A percentile compares a stretch with the other conserved stretches of the same genome.
These are phyloP conservation scores for Coilia nasus DNA, from an alignment of 2,797 vertebrate species.

Conservation along the genomic window DNA sequence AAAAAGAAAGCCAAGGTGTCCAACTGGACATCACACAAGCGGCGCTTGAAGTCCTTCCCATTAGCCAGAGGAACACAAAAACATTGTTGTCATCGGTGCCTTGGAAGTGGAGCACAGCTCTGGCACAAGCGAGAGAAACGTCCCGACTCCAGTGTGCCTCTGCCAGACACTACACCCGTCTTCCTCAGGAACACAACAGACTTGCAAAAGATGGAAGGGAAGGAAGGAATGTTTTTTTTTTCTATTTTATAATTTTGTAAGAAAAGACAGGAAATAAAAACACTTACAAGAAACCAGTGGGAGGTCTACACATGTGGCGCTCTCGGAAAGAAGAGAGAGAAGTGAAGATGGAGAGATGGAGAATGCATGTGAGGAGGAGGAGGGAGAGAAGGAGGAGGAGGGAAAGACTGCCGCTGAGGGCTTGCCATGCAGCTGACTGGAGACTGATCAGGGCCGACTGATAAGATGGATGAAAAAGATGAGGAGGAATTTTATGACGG, in stretches of 20 bases:
- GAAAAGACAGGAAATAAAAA: slow-evolving; percentile 10
- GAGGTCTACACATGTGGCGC: neutral
- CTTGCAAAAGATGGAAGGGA: neutral
- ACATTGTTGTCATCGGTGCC: slow-evolving; percentile 9
- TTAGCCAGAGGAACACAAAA: neutral
- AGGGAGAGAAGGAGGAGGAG: no score
- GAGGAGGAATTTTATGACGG: neutral
- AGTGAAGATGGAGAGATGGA: neutral
- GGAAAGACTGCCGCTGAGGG: neutral
- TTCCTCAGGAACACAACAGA: neutral
- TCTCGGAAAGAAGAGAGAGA: neutral
- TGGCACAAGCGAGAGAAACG: neutral
- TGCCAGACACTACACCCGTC: neutral
- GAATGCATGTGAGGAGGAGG: no score
- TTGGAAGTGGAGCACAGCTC: neutral
- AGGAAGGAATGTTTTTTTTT: neutral
- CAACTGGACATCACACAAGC: neutral
- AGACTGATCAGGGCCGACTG: neutral
- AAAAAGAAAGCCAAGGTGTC: neutral
- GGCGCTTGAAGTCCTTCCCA: neutral
- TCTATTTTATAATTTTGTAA: no score
- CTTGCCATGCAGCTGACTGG: slow-evolving; percentile 8
- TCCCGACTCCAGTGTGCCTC: neutral
- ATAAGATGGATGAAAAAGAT: slow-evolving; percentile 18
- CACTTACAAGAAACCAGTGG: slow-evolving; percentile 6